A percentile compares a stretch with the other conserved stretches of the same genome.
Conservation (phyloP, 2,888 invertebrate genomes). For the Aspidapion aeneum region DNA sequence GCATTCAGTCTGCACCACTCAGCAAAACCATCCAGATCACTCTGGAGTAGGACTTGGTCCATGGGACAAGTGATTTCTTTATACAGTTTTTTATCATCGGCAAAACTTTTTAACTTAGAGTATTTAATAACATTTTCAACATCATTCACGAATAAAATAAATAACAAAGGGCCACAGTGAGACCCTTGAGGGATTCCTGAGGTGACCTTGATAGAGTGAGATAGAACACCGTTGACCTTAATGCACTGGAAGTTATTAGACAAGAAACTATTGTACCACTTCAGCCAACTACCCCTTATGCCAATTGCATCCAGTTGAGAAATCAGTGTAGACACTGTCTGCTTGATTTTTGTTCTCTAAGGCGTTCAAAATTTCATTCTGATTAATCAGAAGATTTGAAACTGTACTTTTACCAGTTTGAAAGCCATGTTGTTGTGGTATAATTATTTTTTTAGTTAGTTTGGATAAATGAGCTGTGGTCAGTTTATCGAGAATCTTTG, state of each 20-base stretch:
- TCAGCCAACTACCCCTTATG: neutral
- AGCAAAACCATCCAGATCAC: neutral
- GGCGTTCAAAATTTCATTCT: neutral
- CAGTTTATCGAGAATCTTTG: conserved; percentile 6
- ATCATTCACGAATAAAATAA: neutral
- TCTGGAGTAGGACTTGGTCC: neutral
- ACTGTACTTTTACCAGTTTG: neutral
- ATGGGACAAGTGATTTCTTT: neutral
- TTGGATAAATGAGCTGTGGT: neutral
- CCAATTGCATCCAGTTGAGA: conserved; percentile 1
- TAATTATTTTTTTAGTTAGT: neutral
- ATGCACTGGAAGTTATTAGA: neutral
- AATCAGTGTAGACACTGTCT: neutral
- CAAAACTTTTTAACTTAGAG: neutral
- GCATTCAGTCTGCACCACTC: conserved; percentile 1
- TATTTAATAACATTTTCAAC: neutral
- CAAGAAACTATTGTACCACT: conserved; percentile 4
- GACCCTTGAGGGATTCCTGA: conserved; percentile 5
- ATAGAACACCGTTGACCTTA: neutral
- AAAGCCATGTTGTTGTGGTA: neutral
- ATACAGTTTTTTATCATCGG: neutral
- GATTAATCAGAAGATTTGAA: neutral
- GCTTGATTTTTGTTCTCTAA: conserved; percentile 1
- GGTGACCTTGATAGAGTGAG: neutral
- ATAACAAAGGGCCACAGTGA: conserved; percentile 2